Base-by-base conservation (phyloP, 2,113 vertebrate species). In the Phaethon lepturus region DNA sequence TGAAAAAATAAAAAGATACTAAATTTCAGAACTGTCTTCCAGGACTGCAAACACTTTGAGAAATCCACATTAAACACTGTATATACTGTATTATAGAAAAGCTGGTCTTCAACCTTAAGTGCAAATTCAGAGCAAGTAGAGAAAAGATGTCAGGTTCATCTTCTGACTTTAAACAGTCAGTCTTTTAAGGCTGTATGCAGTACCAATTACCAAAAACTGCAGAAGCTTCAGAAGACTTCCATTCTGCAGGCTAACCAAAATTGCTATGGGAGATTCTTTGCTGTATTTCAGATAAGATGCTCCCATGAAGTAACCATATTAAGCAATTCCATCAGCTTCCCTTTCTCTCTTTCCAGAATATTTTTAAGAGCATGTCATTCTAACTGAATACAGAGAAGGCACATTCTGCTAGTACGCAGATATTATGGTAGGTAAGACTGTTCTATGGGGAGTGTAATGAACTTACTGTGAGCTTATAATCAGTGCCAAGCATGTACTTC, bases 401-500 rank as follows among this genome's bases (percentile, higher is more conserved):
- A 52, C 62, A 74, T 62, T 20, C 20, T 76, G 44, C 14, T 90
- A 44, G 16, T 49, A 38, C 20, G 29, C 33, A 23, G 35, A 23
- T 33, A 74, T 24, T 11, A 9, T 1, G n/a, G 59, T 52, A 63
- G 73, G 8, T 55, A 42, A 93, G 45, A 42, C 20, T 40, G 13
- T 45, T 62, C 29, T 42, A 31, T 1, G 1, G 53, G 55, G n/a
- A 66, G 20, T 18, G 15, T 6, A 9, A 24, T 10, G 74, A 90
- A 98, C 99, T 98, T 93, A 99, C 99, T 81, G 99, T 98, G 84
- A 99, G 96, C n/a, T 95, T 96, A 79, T 98, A 79, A 92, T 99
- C 98, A 0, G 98, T 98, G 55, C 99, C 99, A 2, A 99, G 98
- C 99, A 99, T 99, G 97, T 98, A 97, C 11, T 97, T 98, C 96